Evolutionary conservation across 2,888 invertebrate species (phyloP).

Genomic region (Drosophila cognata): DNA sequence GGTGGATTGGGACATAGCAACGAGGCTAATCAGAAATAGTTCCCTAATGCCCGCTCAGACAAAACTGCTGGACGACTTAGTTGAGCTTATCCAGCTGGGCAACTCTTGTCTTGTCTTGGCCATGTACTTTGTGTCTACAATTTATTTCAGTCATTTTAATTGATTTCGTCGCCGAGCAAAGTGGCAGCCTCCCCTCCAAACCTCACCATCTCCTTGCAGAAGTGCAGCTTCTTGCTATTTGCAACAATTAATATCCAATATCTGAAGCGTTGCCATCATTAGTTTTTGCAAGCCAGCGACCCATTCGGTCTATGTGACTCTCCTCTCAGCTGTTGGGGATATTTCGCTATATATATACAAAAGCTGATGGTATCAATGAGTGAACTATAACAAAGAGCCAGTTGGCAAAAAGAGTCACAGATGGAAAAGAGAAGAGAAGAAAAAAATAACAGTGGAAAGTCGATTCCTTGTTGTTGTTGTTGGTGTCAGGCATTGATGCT

Average conservation of each 20-base stretch:
- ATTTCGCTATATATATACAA: constrained; percentile 42
- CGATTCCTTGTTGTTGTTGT: constrained; percentile 21
- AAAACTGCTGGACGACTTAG: constrained; percentile 14
- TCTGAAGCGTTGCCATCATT: constrained; percentile 69
- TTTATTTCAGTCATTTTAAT: constrained; percentile 78
- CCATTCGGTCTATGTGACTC: background rate
- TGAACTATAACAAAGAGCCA: constrained; percentile 47
- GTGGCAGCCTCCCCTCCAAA: constrained; percentile 4
- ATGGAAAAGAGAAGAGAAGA: constrained; percentile 10
- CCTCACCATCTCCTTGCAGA: background rate
- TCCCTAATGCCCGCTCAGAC: constrained; percentile 37
- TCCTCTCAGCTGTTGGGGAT: constrained; percentile 48
- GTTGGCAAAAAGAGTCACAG: constrained; percentile 30
- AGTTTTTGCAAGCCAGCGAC: constrained; percentile 52
- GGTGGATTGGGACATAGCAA: constrained; percentile 29
- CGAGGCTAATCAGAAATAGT: constrained; percentile 67
- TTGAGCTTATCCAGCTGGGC: constrained; percentile 33
- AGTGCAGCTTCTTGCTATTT: constrained; percentile 67
- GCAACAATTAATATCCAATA: constrained; percentile 81
- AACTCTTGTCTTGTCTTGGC: constrained; percentile 10
- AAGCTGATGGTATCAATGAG: constrained; percentile 67
- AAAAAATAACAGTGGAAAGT: constrained; percentile 16
- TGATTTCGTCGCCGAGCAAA: constrained; percentile 58
- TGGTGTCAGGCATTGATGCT: constrained; percentile 68
- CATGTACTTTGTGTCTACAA: constrained; percentile 60